Conservation (phyloP, 2,888 invertebrate genomes). For the Teinopalpus imperialis region DNA sequence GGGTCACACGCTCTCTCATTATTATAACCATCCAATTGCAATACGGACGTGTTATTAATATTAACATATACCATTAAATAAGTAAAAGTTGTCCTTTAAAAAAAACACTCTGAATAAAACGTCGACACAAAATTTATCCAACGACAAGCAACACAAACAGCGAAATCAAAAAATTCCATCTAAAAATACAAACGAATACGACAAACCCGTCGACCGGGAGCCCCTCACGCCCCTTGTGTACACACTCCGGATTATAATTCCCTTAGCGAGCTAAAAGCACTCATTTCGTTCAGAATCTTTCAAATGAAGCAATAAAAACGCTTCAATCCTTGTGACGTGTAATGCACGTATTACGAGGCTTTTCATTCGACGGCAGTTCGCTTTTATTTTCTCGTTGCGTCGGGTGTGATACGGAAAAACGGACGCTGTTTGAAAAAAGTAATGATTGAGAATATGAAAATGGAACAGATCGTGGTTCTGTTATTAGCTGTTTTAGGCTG, state of each 20-base stretch:
- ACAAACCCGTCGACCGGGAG: conserved; percentile 22
- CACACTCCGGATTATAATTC: conserved; percentile 50
- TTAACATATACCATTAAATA: too few relatives aligned
- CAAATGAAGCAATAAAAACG: conserved; percentile 68
- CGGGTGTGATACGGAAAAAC: neutral
- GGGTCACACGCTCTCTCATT: too few relatives aligned
- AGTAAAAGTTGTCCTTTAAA: too few relatives aligned
- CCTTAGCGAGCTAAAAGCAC: conserved; percentile 49
- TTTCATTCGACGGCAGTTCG: conserved; percentile 13
- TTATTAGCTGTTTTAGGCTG: too few relatives aligned
- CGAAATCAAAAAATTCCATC: conserved; percentile 1
- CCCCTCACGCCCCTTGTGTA: conserved; percentile 35
- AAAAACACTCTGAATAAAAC: too few relatives aligned
- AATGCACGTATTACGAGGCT: conserved; percentile 13
- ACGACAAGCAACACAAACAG: neutral
- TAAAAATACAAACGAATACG: neutral
- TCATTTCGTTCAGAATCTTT: conserved; percentile 67
- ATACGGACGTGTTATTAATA: too few relatives aligned
- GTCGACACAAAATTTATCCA: too few relatives aligned
- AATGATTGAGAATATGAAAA: neutral
- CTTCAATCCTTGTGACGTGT: conserved; percentile 12
- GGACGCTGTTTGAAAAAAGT: conserved; percentile 12
- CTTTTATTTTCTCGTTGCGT: conserved; percentile 12
- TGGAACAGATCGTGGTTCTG: too few relatives aligned
- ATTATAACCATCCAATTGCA: too few relatives aligned